These are phyloP conservation scores for Callipepla squamata DNA, from an alignment of 2,113 vertebrate genomes.

Conservation along the genomic window DNA sequence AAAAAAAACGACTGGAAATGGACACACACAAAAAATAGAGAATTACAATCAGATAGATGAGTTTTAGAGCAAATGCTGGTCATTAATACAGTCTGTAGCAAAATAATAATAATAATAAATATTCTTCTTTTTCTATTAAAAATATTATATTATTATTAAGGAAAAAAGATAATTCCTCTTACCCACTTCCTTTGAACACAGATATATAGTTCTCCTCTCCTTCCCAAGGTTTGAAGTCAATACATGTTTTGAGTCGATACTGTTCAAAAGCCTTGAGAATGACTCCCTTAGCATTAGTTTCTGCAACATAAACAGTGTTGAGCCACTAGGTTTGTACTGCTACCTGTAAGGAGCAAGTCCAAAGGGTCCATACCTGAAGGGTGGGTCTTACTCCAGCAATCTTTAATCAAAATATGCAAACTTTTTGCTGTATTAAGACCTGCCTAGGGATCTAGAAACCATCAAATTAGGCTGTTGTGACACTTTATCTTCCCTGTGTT, in stretches of 20 bases:
- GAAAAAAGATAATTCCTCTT: slow-evolving; percentile 29
- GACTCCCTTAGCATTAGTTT: slow-evolving; percentile 92
- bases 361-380: neutral
- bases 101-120: neutral
- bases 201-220: slow-evolving; percentile 92
- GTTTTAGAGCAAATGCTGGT: neutral
- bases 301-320: slow-evolving; percentile 70
- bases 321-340: neutral
- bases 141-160: no score
- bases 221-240: slow-evolving; percentile 92
- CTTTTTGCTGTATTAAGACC: neutral
- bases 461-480: neutral
- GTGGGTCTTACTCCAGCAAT: neutral
- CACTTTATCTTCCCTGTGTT: neutral
- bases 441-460: neutral
- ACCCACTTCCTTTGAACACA: slow-evolving; percentile 91
- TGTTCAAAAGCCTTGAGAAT: slow-evolving; percentile 93
- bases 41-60: neutral
- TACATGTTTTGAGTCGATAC: slow-evolving; percentile 93
- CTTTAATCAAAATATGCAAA: neutral
- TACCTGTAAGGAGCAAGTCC: neutral
- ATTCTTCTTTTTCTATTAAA: no score
- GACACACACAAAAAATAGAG: neutral
- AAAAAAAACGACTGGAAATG: neutral
- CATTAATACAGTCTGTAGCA: neutral